phyloP scores from a whole-genome alignment of 2,797 vertebrate species.

The Pempheris klunzingeri region DNA sequence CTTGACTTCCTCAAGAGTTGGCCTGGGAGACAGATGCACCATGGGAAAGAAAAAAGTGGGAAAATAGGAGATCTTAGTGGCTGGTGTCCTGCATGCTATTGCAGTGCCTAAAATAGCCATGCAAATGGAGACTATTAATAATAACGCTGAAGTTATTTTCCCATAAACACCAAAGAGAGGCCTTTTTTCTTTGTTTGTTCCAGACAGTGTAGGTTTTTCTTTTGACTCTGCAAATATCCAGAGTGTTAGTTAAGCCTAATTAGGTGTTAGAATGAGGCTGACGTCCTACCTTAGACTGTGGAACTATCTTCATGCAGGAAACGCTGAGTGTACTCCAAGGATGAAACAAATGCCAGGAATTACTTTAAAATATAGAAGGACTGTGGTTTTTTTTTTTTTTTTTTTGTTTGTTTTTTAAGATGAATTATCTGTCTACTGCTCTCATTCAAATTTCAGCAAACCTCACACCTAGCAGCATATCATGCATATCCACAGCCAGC shows the following conservation, averaged over 20 bases:
- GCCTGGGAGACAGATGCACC: conserved; percentile 72
- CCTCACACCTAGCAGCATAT: background rate
- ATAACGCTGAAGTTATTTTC: conserved; percentile 11
- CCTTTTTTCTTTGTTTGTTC: conserved; percentile 7
- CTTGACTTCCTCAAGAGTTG: conserved; percentile 70
- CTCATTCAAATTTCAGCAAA: conserved; percentile 30
- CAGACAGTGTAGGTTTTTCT: conserved; percentile 21
- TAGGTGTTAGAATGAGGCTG: conserved; percentile 26
- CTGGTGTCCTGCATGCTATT: conserved; percentile 37
- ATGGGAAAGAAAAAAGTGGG: conserved; percentile 46
- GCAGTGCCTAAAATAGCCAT: conserved; percentile 48
- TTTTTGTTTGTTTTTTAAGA: conserved; percentile 1
- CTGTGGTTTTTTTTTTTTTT: background rate
- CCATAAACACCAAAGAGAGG: conserved; percentile 22
- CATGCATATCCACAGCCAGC: background rate
- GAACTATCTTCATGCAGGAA: conserved; percentile 4
- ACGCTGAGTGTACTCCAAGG: background rate
- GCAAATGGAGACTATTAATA: conserved; percentile 42
- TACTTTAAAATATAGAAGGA: conserved; percentile 13
- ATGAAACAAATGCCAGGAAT: conserved; percentile 23
- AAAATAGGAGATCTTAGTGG: conserved; percentile 35
- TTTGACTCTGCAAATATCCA: conserved; percentile 48
- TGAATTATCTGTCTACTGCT: background rate
- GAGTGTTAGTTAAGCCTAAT: conserved; percentile 31
- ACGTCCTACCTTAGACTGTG: conserved; percentile 16